phyloP scores from a whole-genome alignment of 2,113 vertebrate species.

The Lipophrys pholis region DNA sequence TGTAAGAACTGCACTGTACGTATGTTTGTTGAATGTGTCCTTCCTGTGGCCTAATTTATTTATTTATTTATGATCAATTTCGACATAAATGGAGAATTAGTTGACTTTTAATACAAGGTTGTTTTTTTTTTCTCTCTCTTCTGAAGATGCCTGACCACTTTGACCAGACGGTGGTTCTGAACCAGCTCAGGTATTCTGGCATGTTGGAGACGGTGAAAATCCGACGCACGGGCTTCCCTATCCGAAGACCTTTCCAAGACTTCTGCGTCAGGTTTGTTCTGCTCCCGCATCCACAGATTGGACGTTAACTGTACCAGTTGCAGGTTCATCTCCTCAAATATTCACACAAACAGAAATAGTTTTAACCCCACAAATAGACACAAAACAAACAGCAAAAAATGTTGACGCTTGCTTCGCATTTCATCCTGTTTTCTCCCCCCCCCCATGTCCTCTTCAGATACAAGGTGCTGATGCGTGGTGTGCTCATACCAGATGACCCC shows the following conservation, averaged over 20 bases:
- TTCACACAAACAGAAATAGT: too few relatives aligned
- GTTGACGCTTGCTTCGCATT: too few relatives aligned
- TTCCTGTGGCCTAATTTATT: too few relatives aligned
- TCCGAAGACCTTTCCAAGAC: constrained; percentile 92
- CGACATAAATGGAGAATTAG: background rate
- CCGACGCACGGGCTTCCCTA: constrained; percentile 91
- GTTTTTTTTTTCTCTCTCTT: background rate
- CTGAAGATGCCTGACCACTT: constrained; percentile 94
- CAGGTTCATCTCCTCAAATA: too few relatives aligned
- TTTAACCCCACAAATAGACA: too few relatives aligned
- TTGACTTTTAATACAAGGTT: background rate
- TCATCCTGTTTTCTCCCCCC: too few relatives aligned
- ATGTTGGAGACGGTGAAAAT: constrained; percentile 98
- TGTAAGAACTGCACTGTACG: too few relatives aligned
- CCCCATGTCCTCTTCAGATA: constrained; percentile 79
- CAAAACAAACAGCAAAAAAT: too few relatives aligned
- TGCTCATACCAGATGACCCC: constrained; percentile 82
- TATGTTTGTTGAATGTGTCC: too few relatives aligned
- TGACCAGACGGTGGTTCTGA: constrained; percentile 94
- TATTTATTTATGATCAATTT: background rate
- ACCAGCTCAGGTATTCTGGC: constrained; percentile 97
- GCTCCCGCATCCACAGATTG: too few relatives aligned
- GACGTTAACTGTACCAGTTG: too few relatives aligned
- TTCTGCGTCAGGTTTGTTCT: constrained; percentile 90
- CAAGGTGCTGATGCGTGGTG: constrained; percentile 88